phyloP scores from a whole-genome alignment of 2,113 vertebrate species.

The Cyanoderma ruficeps region DNA sequence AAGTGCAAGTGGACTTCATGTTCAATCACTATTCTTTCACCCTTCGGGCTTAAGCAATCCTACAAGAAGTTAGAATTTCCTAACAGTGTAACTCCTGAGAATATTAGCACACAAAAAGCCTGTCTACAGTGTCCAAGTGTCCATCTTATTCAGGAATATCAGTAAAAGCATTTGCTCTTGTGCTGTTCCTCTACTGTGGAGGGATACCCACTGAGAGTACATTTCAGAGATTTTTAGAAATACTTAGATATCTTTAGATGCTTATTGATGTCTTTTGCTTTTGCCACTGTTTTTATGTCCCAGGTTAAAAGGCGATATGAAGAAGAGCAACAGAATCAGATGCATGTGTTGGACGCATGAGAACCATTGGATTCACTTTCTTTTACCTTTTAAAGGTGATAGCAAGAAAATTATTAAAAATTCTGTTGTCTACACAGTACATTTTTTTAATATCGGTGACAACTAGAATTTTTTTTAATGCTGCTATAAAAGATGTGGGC shows the following conservation, averaged over 20 bases:
- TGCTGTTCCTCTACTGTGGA: background rate
- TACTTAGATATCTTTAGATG: background rate
- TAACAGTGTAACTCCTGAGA: background rate
- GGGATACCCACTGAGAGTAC: background rate
- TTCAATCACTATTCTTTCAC: background rate
- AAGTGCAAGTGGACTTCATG: background rate
- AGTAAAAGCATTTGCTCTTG: background rate
- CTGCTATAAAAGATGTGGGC: background rate
- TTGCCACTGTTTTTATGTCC: background rate
- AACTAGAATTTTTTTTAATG: background rate
- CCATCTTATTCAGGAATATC: background rate
- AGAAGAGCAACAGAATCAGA: background rate
- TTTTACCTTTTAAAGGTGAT: background rate
- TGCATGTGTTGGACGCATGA: background rate
- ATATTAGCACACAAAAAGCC: background rate
- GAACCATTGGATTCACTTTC: background rate
- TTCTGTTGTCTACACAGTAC: background rate
- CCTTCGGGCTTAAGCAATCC: background rate
- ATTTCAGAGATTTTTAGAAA: background rate
- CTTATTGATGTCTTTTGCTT: background rate
- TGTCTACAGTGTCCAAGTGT: background rate
- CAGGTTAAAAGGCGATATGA: background rate
- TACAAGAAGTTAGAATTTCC: background rate
- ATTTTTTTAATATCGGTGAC: background rate
- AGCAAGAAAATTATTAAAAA: background rate